Evolutionary conservation across 1,140 invertebrate species (phyloP).

Genomic region (Zaprionus taronus): DNA sequence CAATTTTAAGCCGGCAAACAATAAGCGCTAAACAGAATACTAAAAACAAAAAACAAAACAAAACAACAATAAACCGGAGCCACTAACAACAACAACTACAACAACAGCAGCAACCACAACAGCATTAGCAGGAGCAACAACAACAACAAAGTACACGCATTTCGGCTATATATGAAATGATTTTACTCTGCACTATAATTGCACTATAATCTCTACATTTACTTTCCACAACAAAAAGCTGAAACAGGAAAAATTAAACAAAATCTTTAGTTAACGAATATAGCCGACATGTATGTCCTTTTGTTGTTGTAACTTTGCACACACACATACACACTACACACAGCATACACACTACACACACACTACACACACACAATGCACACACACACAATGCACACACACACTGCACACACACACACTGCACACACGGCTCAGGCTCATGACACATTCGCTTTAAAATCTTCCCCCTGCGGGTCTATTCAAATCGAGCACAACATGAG

Average conservation of each 20-base stretch:
- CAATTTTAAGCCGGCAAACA: conserved; percentile 84
- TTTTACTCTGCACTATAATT: background rate
- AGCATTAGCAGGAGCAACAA: background rate
- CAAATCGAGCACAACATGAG: background rate
- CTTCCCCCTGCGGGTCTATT: too few species aligned
- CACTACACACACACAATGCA: background rate
- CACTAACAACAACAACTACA: background rate
- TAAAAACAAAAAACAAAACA: background rate
- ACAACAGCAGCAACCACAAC: background rate
- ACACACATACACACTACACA: conserved; percentile 9
- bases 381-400: too few species aligned
- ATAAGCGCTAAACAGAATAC: conserved; percentile 55
- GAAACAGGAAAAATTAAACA: background rate
- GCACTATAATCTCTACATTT: background rate
- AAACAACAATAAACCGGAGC: conserved; percentile 11
- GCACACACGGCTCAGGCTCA: background rate
- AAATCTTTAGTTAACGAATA: background rate
- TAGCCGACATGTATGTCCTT: conserved; percentile 19
- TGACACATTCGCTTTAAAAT: background rate
- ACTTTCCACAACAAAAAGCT: background rate
- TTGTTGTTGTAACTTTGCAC: conserved; percentile 14
- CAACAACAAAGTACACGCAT: conserved; percentile 2
- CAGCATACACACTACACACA: too few species aligned
- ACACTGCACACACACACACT: conserved; percentile 1
- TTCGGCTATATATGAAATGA: conserved; percentile 15